Evolutionary conservation across 2,797 vertebrate genomes (phyloP).

Genomic region (Zenarchopterus dispar): DNA sequence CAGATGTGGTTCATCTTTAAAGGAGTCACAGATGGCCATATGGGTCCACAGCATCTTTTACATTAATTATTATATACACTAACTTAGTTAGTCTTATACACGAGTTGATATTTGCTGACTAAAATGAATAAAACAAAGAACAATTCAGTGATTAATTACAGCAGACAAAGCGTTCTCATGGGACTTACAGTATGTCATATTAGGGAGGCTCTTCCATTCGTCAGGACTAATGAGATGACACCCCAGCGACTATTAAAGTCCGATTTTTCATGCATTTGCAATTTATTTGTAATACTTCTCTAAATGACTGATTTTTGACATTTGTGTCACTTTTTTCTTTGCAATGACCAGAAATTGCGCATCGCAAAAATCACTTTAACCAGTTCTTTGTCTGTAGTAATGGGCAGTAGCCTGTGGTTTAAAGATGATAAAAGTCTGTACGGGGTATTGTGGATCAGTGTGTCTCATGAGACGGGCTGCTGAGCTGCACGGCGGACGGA

Average conservation of each 20-base stretch:
- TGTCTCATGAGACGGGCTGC: constrained; percentile 51
- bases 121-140: constrained; percentile 18
- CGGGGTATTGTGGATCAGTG: constrained; percentile 24
- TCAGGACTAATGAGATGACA: constrained; percentile 23
- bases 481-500: constrained; percentile 62
- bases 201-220: constrained; percentile 18
- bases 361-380: not conserved
- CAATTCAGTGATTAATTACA: constrained; percentile 27
- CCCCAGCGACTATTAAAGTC: constrained; percentile 8
- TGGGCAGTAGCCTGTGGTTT: not conserved
- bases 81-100: not conserved
- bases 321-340: not conserved
- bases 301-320: not conserved
- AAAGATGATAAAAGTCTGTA: constrained; percentile 13
- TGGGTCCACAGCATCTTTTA: not conserved
- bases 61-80: not conserved
- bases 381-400: no score
- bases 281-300: constrained; percentile 14
- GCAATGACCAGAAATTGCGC: constrained; percentile 15
- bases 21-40: constrained; percentile 27
- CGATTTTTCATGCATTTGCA: not conserved
- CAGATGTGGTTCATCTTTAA: constrained; percentile 46
- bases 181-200: constrained; percentile 14
- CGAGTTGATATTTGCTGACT: constrained; percentile 1
- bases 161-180: constrained; percentile 17